These are phyloP conservation scores for Strigamia crassipes DNA, from an alignment of 2,888 invertebrate genomes.

Conservation along the genomic window DNA sequence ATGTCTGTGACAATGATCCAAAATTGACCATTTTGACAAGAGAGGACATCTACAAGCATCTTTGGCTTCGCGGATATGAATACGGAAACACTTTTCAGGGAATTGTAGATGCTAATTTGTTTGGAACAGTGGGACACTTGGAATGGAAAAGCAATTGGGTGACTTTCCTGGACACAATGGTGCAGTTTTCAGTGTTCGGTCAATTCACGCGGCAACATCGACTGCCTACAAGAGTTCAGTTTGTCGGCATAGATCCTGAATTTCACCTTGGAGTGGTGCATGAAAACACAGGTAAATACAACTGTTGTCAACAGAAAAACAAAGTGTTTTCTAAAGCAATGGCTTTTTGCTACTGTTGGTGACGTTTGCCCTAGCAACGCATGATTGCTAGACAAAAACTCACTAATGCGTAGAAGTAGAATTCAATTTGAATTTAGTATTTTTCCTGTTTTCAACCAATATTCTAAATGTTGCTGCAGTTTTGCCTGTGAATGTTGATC, in stretches of 20 bases:
- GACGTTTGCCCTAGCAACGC: no score
- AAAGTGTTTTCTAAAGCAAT: no score
- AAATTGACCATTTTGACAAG: not conserved
- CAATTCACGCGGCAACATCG: not conserved
- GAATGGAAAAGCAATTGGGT: conserved; percentile 34
- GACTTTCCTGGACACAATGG: conserved; percentile 1
- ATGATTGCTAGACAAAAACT: no score
- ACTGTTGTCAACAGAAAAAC: not conserved
- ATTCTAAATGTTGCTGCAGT: not conserved
- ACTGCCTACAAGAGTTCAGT: not conserved
- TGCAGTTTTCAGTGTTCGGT: not conserved
- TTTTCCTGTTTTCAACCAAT: no score
- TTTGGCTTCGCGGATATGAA: conserved; percentile 51
- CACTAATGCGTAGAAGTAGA: no score
- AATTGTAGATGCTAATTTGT: conserved; percentile 54
- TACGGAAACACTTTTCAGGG: conserved; percentile 53
- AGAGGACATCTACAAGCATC: conserved; percentile 49
- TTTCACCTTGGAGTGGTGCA: not conserved
- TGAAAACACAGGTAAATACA: not conserved
- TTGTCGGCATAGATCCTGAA: not conserved
- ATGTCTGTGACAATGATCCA: not conserved
- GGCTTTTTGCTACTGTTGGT: no score
- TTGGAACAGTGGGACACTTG: not conserved
- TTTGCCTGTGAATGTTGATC: not conserved
- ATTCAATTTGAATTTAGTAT: no score